Evolutionary conservation across 2,888 invertebrate genomes (phyloP).

Genomic region (Hirtodrosophila cameraria): DNA sequence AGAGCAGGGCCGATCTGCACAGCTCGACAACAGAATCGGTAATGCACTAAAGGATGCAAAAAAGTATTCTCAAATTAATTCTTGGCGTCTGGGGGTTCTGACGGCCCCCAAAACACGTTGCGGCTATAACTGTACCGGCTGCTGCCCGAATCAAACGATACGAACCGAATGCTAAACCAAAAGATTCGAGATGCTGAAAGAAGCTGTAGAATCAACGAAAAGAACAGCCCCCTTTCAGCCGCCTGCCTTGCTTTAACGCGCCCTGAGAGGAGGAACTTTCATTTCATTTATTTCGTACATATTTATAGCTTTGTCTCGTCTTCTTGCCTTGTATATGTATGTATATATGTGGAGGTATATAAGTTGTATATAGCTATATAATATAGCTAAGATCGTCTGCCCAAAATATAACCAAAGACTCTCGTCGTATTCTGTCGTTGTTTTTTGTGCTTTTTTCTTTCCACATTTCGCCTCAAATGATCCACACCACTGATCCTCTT

Average conservation of each 20-base stretch:
- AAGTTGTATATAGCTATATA: conserved; percentile 27
- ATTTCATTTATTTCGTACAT: conserved; percentile 60
- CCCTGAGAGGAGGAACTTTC: conserved; percentile 61
- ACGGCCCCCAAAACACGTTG: conserved; percentile 46
- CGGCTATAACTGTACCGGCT: conserved; percentile 58
- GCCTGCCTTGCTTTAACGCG: background rate
- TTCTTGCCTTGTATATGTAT: conserved; percentile 49
- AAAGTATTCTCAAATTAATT: conserved; percentile 81
- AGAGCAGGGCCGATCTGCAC: conserved; percentile 78
- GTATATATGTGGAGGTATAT: conserved; percentile 16
- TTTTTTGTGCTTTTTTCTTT: conserved; percentile 35
- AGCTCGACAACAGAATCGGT: conserved; percentile 84
- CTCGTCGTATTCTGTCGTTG: conserved; percentile 8
- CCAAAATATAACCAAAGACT: conserved; percentile 59
- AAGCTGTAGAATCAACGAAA: conserved; percentile 28
- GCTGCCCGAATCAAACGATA: conserved; percentile 21
- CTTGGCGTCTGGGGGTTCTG: conserved; percentile 42
- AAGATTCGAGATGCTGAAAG: conserved; percentile 35
- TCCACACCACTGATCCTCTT: conserved; percentile 56
- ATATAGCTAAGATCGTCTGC: conserved; percentile 56
- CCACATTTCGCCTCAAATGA: conserved; percentile 56
- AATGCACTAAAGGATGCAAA: conserved; percentile 85
- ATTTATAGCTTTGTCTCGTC: conserved; percentile 75
- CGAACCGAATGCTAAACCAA: conserved; percentile 26
- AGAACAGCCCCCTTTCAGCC: conserved; percentile 18